Conservation (phyloP, 2,113 vertebrate species). For the Gallinago jamesoni region DNA sequence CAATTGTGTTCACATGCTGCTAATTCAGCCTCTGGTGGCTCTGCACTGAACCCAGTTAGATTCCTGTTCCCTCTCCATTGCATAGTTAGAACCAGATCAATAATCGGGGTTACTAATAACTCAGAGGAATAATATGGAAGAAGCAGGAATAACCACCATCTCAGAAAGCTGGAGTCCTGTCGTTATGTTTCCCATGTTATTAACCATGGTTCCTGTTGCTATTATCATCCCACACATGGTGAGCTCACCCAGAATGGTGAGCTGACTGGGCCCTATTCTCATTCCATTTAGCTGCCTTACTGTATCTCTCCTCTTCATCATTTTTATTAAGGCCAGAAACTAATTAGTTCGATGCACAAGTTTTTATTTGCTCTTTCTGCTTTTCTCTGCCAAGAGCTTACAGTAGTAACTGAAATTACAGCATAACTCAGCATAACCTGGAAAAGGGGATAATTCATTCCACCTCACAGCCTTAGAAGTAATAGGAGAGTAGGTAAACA, state of each 20-base stretch:
- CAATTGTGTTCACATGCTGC: background rate
- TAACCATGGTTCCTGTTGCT: background rate
- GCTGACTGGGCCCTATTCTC: background rate
- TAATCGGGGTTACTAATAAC: background rate
- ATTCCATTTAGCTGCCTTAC: background rate
- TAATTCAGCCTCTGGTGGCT: background rate
- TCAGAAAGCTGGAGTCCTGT: background rate
- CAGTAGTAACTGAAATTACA: background rate
- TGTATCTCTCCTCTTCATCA: background rate
- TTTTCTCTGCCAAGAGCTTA: background rate
- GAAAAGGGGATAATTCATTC: background rate
- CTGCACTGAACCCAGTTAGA: background rate
- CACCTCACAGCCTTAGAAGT: background rate
- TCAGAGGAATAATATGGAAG: background rate
- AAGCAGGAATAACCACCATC: background rate
- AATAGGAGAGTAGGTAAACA: background rate
- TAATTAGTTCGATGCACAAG: background rate
- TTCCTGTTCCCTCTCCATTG: background rate
- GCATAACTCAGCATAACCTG: background rate
- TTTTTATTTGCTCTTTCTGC: background rate
- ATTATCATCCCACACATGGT: background rate
- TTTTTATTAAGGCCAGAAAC: background rate
- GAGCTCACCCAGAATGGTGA: background rate
- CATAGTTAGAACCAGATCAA: background rate
- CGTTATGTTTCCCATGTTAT: background rate